These are phyloP conservation scores for Sialia sialis DNA, from an alignment of 2,113 vertebrate genomes.

Conservation along the genomic window DNA sequence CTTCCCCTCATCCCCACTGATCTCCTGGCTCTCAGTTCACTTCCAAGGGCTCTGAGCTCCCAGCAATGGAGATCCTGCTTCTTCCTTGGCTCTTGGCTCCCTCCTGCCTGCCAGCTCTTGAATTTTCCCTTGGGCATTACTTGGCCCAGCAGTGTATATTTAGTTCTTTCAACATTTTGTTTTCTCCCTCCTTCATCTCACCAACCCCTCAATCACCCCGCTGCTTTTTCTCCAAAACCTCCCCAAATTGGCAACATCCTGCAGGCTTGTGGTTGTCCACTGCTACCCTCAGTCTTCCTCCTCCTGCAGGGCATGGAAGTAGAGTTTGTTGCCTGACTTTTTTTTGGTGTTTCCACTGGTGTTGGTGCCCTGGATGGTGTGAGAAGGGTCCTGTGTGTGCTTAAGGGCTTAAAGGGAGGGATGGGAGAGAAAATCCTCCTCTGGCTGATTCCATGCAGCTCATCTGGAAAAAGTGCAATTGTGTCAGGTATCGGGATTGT, in stretches of 20 bases:
- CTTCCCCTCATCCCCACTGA: neutral
- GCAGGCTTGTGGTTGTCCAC: neutral
- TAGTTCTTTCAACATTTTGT: neutral
- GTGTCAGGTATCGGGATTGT: neutral
- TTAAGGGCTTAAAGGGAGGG: neutral
- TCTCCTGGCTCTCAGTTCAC: neutral
- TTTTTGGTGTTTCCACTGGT: neutral
- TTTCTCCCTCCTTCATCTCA: neutral
- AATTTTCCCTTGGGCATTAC: neutral
- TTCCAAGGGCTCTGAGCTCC: neutral
- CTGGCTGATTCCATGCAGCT: neutral
- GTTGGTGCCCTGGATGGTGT: neutral
- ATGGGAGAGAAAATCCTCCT: neutral
- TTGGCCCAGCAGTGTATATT: slow-evolving; percentile 18
- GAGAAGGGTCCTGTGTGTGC: neutral
- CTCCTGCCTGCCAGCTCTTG: slow-evolving; percentile 29
- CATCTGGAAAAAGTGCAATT: rapidly evolving
- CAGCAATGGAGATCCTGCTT: slow-evolving; percentile 5
- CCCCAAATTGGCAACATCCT: neutral
- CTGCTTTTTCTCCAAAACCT: neutral
- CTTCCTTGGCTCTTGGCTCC: slow-evolving; percentile 24
- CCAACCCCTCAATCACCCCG: neutral
- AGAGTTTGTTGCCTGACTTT: neutral
- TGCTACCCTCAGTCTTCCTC: neutral
- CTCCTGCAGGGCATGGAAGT: neutral